Conservation (phyloP, 2,797 vertebrate genomes). For the Ceyx erithaca region DNA sequence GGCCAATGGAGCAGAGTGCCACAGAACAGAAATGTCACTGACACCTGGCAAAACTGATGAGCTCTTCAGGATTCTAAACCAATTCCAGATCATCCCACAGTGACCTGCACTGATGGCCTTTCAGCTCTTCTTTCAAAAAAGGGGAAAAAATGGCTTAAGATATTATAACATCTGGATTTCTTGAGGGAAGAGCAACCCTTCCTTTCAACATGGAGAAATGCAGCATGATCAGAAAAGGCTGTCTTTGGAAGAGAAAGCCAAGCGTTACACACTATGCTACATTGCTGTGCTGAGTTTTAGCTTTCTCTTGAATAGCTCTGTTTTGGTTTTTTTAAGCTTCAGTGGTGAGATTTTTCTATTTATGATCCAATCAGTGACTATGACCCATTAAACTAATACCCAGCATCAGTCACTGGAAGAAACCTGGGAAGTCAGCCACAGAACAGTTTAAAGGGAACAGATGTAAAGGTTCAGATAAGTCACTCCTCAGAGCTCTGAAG, state of each 20-base stretch:
- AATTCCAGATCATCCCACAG: neutral
- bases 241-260: neutral
- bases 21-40: neutral
- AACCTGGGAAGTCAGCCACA: neutral
- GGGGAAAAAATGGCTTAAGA: neutral
- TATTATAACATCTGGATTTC: neutral
- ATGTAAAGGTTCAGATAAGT: neutral
- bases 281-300: neutral
- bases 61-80: constrained; percentile 18
- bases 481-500: neutral
- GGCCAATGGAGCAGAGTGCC: neutral
- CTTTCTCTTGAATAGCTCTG: neutral
- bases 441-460: neutral
- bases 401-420: neutral
- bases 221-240: neutral
- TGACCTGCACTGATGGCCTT: neutral
- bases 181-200: neutral
- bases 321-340: neutral
- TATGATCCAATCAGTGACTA: neutral
- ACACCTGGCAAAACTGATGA: constrained; percentile 13
- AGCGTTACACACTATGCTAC: neutral
- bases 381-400: neutral
- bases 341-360: neutral
- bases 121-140: neutral
- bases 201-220: neutral